Evolutionary conservation across 2,797 vertebrate genomes (phyloP).

Genomic region (Paratrypauchen microcephalus): DNA sequence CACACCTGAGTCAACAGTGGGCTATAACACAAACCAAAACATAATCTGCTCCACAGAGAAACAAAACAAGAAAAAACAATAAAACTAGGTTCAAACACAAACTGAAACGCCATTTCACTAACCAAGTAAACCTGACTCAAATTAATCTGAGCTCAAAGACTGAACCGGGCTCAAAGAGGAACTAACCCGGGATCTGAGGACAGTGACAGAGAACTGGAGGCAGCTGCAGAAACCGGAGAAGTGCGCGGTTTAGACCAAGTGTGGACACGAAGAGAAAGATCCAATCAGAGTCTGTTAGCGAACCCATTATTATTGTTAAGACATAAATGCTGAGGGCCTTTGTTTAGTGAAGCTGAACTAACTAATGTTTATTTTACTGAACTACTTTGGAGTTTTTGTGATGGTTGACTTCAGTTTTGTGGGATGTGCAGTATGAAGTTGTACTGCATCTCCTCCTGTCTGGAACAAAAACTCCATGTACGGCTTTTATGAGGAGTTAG

Average conservation of each 20-base stretch:
- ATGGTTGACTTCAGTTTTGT: neutral
- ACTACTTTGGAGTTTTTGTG: neutral
- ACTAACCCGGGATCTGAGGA: neutral
- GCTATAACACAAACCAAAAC: neutral
- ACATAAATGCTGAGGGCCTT: neutral
- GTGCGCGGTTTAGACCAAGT: neutral
- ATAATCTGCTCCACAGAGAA: neutral
- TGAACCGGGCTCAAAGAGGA: neutral
- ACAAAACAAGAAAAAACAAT: neutral
- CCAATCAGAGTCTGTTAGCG: constrained; percentile 8
- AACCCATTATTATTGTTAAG: constrained; percentile 4
- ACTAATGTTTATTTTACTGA: neutral
- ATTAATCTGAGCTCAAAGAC: neutral
- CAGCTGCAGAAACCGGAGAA: constrained; percentile 13
- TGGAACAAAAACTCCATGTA: too few relatives aligned
- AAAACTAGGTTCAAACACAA: neutral
- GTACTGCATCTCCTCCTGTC: neutral
- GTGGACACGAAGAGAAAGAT: constrained; percentile 6
- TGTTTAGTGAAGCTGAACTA: neutral
- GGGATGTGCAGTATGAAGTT: neutral
- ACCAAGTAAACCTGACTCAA: neutral
- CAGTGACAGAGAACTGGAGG: neutral
- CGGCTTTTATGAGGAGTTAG: too few relatives aligned
- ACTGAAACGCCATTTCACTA: neutral
- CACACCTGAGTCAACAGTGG: neutral